Evolutionary conservation across 1,140 invertebrate genomes (phyloP).

Genomic region (Eumaeus atala): DNA sequence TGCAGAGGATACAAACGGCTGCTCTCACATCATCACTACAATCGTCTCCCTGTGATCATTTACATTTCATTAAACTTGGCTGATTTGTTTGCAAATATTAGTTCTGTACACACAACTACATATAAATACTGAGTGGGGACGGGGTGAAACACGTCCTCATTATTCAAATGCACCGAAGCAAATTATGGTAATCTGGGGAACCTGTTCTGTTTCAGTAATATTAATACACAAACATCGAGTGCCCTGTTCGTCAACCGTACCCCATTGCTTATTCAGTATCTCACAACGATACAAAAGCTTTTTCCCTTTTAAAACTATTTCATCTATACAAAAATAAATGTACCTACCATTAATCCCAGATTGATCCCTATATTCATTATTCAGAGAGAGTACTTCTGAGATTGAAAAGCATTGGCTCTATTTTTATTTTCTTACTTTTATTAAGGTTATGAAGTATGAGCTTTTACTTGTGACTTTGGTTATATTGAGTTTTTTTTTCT

Average conservation of each 20-base stretch:
- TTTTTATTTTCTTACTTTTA: slow-evolving; percentile 7
- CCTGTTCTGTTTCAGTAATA: slow-evolving; percentile 70
- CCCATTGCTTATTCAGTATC: slow-evolving; percentile 26
- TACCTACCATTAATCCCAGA: neutral
- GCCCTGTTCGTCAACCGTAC: slow-evolving; percentile 25
- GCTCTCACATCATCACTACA: neutral
- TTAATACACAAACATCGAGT: slow-evolving; percentile 61
- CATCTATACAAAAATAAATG: slow-evolving; percentile 6
- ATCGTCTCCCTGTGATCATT: slow-evolving; percentile 1
- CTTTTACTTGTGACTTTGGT: no score
- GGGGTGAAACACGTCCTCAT: slow-evolving; percentile 63
- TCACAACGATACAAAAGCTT: slow-evolving; percentile 20
- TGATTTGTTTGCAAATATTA: slow-evolving; percentile 25
- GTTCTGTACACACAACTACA: slow-evolving; percentile 19
- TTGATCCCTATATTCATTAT: slow-evolving; percentile 10
- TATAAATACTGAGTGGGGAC: slow-evolving; percentile 32
- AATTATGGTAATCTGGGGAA: slow-evolving; percentile 72
- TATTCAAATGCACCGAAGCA: slow-evolving; percentile 73
- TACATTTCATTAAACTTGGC: slow-evolving; percentile 25
- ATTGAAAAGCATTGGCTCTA: slow-evolving; percentile 6
- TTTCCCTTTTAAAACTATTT: slow-evolving; percentile 18
- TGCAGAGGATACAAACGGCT: no score
- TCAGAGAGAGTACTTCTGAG: slow-evolving; percentile 7
- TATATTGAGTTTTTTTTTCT: no score
- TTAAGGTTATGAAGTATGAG: neutral